phyloP scores from a whole-genome alignment of 2,113 vertebrate genomes.

The Smithornis capensis region DNA sequence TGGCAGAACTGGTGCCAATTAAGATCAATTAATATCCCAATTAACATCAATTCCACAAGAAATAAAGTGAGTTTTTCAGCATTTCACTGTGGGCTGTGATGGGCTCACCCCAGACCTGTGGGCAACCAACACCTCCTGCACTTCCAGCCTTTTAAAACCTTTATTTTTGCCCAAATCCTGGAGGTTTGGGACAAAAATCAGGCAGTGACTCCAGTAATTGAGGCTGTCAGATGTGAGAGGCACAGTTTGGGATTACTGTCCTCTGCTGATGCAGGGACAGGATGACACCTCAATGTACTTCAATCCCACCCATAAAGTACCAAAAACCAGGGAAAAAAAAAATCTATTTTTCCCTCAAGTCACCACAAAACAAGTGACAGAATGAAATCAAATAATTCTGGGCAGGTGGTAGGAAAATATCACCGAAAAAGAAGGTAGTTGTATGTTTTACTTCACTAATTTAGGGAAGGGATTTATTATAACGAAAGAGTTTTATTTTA shows the following conservation, averaged over 20 bases:
- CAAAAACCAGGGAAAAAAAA: not conserved
- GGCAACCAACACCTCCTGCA: not conserved
- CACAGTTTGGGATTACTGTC: not conserved
- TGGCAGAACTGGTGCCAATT: rapidly evolving
- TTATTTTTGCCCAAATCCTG: not conserved
- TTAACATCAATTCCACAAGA: rapidly evolving
- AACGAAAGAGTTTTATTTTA: not conserved
- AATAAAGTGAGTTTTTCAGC: not conserved
- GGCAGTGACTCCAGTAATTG: not conserved
- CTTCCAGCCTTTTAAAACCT: not conserved
- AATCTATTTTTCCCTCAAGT: not conserved
- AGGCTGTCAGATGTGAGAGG: not conserved
- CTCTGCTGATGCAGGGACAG: not conserved
- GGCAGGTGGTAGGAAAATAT: not conserved
- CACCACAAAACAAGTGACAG: not conserved
- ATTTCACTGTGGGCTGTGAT: not conserved
- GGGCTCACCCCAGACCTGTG: not conserved
- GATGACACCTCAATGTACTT: not conserved
- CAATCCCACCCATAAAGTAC: rapidly evolving
- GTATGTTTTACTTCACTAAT: not conserved
- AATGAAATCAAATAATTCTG: not conserved
- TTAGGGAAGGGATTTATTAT: rapidly evolving
- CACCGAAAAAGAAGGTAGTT: not conserved
- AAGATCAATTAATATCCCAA: too few relatives aligned
- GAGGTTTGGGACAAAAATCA: not conserved